These are phyloP conservation scores for Enteromius viviparus DNA, from an alignment of 2,797 vertebrate genomes.

Conservation along the genomic window DNA sequence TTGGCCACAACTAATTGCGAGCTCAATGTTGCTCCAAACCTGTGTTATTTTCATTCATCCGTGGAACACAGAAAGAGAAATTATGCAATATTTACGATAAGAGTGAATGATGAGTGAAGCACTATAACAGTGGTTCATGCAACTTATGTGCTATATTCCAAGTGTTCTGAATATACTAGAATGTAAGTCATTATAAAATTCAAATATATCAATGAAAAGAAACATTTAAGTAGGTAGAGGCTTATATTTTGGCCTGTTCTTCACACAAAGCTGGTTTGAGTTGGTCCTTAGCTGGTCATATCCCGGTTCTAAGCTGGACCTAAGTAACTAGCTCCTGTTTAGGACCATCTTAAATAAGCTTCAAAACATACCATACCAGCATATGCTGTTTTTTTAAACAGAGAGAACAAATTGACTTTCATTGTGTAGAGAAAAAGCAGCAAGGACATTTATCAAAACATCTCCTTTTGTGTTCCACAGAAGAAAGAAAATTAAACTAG, in stretches of 20 bases:
- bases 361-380: neutral
- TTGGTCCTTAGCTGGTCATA: neutral
- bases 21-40: neutral
- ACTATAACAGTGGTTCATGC: neutral
- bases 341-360: neutral
- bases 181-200: neutral
- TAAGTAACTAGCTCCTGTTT: too few relatives aligned
- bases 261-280: neutral
- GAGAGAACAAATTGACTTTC: neutral
- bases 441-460: neutral
- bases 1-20: neutral
- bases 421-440: neutral
- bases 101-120: neutral
- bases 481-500: conserved; percentile 3
- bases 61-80: neutral
- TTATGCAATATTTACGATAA: neutral
- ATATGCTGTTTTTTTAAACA: neutral
- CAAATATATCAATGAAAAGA: neutral
- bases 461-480: neutral
- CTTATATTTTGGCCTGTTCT: neutral
- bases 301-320: too few relatives aligned
- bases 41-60: neutral
- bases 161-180: neutral
- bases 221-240: neutral
- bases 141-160: neutral